Percentiles rank a stretch among this genome's conserved stretches.
These are phyloP conservation scores for Euclidia mi DNA, from an alignment of 2,888 invertebrate genomes.

Conservation along the genomic window DNA sequence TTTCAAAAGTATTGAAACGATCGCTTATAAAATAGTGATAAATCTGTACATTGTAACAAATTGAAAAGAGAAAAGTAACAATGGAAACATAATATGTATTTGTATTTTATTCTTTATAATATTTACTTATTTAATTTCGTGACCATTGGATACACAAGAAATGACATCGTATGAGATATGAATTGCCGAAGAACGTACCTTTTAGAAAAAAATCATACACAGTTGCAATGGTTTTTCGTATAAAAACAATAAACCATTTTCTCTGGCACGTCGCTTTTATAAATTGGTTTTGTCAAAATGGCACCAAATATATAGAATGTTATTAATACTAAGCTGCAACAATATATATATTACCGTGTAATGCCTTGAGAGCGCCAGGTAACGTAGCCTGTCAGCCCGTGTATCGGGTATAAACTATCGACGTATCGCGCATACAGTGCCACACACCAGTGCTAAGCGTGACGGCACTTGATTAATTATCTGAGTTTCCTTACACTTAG, in stretches of 20 bases:
- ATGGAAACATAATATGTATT: no score
- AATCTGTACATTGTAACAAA: no score
- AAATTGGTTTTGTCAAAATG: slow-evolving; percentile 1
- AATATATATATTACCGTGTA: slow-evolving; percentile 13
- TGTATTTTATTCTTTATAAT: no score
- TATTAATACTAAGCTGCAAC: slow-evolving; percentile 5
- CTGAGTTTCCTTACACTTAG: background rate
- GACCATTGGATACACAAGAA: no score
- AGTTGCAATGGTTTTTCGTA: no score
- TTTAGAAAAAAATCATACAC: no score
- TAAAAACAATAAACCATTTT: no score
- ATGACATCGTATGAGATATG: no score
- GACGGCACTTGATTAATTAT: slow-evolving; percentile 47
- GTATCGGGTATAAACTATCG: slow-evolving; percentile 44
- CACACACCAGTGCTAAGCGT: slow-evolving; percentile 20
- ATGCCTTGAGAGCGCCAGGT: slow-evolving; percentile 23
- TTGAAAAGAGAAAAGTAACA: no score
- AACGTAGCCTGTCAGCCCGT: slow-evolving; percentile 34
- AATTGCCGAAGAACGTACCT: no score
- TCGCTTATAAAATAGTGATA: background rate
- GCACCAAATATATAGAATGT: background rate
- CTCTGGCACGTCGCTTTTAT: background rate
- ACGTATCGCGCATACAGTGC: slow-evolving; percentile 30
- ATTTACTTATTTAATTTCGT: no score
- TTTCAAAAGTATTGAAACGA: background rate